Base-by-base conservation (phyloP, 2,888 invertebrate species). In the Ctena decussata region DNA sequence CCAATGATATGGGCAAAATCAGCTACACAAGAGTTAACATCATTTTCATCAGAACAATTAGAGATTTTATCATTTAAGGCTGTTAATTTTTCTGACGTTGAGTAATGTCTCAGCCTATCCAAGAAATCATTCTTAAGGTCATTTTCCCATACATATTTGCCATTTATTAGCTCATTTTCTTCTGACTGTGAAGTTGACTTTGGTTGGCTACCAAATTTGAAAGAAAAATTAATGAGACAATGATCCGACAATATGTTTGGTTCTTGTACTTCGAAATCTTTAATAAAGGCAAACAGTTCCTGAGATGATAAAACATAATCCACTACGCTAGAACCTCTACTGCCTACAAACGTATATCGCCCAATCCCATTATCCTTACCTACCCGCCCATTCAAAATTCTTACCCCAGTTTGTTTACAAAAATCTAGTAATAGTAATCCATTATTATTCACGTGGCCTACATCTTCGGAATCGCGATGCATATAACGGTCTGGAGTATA, bases 291-390 rank as follows among this genome's bases (percentile, higher is more conserved):
- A 44, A 74, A 30, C 3, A 74, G 11, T 30, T 74, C 49, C 21
- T 49, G 49, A 35, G 74, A 53, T 1, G 53, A 32, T 27, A 74
- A 46, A n/a, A 74, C 77, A 69, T 77, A 69, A 57, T 77, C 77
- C 11, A 77, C 77, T 30, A 77, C 65, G 44, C 77, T 77, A 1
- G 77, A 69, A 37, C 77, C 77, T 8, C 46, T 65, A 30, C 27
- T 18, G 15, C 77, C 77, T 30, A 74, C 53, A 53, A 32, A 74
- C 3, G 53, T 41, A 15, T 41, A 41, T 11, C 41, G 41, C 41
- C 41, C 41, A 11, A 41, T 41, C 6, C 41, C 41, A 6, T 6
- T 11, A 41, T 41, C 41, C 41, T 41, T 15, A 6, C 41, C 41
- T 11, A 41, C 41, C 6, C 41, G 41, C 41, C 41, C 41, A 41